Evolutionary conservation across 2,113 vertebrate genomes (phyloP).

Genomic region (Chlorodrepanis virens): DNA sequence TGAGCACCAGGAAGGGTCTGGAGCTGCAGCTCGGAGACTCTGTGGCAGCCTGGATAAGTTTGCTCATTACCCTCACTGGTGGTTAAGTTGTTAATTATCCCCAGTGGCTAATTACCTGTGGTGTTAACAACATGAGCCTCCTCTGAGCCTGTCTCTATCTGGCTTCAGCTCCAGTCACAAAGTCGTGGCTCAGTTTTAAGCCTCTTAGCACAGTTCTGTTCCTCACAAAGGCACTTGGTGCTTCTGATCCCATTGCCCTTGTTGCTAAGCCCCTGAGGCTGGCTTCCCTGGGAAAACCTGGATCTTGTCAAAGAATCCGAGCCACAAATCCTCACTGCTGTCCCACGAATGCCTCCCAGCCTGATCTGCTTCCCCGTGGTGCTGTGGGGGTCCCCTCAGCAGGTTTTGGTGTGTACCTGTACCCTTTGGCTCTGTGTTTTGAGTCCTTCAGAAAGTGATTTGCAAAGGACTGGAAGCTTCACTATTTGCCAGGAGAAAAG

Average conservation of each 20-base stretch:
- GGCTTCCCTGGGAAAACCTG: not conserved
- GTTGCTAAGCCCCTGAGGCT: not conserved
- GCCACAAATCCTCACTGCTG: not conserved
- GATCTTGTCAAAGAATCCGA: not conserved
- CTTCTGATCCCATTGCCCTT: not conserved
- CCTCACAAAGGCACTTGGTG: not conserved
- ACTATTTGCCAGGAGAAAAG: not conserved
- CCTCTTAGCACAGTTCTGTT: not conserved
- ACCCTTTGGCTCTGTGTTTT: not conserved
- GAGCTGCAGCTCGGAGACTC: not conserved
- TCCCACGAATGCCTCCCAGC: not conserved
- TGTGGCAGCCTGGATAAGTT: not conserved
- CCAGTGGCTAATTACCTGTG: conserved; percentile 36
- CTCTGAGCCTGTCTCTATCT: not conserved
- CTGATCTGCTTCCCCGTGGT: not conserved
- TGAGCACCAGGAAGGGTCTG: not conserved
- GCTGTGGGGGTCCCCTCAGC: not conserved
- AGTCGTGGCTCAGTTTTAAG: not conserved
- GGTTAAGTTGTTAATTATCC: conserved; percentile 34
- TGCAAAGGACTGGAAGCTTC: not conserved
- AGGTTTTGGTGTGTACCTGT: not conserved
- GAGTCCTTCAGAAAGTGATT: not conserved
- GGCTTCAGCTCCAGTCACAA: not conserved
- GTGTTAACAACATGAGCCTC: conserved; percentile 11
- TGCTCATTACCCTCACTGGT: not conserved